Base-by-base conservation (phyloP, 2,888 invertebrate genomes). In the Drosophila neonasuta region DNA sequence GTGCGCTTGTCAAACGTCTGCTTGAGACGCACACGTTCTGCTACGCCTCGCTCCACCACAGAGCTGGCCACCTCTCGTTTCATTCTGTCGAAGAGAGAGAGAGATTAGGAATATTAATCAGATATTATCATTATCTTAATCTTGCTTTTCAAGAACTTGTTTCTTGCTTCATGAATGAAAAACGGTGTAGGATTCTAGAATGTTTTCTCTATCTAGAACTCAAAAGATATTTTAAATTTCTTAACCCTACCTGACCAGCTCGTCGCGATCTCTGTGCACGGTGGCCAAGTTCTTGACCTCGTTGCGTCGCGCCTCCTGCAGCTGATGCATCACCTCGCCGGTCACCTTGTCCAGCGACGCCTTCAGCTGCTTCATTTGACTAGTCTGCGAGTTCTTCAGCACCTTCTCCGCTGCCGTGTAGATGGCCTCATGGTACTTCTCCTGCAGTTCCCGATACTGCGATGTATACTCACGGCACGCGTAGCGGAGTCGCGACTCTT, bases 211-310 rank as follows among this genome's bases (percentile, higher is more conserved):
- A 5, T 20, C 3, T 20, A 20, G 20, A 20, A 20, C 3, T 20
- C 24, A 24, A 24, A 24, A 24, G 24, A 24, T 24, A 24, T 24
- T 5, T 5, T 24, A 24, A 4, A 24, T 6, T 24, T 2, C 7
- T 0, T 0, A 39, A 39, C n/a, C n/a, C 62, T 83, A 97, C 96
- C 92, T 97, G 95, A 88, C 97, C 80, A 98, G 93, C 90, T 98
- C 98, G 79, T 96, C 97, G 83, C 97, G 96, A 90, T 98, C 97
- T 79, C 96, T 94, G 90, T 97, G 97, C 66, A 95, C 95, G 89
- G 97, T 96, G 24, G 96, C 95, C 67, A 98, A 92, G 51, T 94
- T 94, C 89, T 97, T 97, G 66, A 97, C 96, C 90, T 98, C 97
- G 80, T 96, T 96, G 77, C 97, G 94, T 68, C 97, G 94, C 64